These are phyloP conservation scores for Tetramorium simillimum DNA, from an alignment of 1,140 invertebrate genomes.

Conservation along the genomic window DNA sequence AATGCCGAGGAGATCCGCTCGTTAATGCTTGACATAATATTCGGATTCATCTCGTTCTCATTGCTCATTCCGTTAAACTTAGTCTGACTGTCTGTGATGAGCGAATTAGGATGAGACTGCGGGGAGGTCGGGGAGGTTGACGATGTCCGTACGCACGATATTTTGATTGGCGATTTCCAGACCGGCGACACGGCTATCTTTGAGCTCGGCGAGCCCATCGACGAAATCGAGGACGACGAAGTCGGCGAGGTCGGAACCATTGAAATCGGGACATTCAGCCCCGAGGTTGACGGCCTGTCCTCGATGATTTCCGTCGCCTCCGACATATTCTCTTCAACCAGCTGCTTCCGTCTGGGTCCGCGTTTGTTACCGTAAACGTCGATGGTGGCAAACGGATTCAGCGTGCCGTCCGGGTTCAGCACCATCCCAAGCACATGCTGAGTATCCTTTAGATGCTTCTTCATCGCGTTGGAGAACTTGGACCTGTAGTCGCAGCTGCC, in stretches of 20 bases:
- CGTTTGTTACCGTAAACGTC: slow-evolving; percentile 95
- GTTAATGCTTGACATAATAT: too few species aligned
- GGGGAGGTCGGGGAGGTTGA: background rate
- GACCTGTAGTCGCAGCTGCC: slow-evolving; percentile 97
- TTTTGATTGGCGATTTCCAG: background rate
- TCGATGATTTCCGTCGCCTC: background rate
- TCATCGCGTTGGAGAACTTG: slow-evolving; percentile 99
- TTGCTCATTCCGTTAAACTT: background rate
- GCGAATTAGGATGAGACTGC: background rate
- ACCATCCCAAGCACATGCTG: slow-evolving; percentile 93
- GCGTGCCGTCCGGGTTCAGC: slow-evolving; percentile 94
- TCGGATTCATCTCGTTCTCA: background rate
- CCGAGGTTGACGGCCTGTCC: background rate
- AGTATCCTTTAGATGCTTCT: slow-evolving; percentile 94
- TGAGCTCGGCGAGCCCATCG: background rate
- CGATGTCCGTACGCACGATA: background rate
- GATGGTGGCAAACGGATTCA: slow-evolving; percentile 94
- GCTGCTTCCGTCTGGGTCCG: slow-evolving; percentile 87
- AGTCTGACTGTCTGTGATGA: background rate
- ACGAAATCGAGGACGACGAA: background rate
- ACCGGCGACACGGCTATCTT: background rate
- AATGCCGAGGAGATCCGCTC: too few species aligned
- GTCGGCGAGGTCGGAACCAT: background rate
- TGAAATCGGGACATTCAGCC: too few species aligned
- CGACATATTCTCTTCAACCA: background rate